Base-by-base conservation (phyloP, 2,888 invertebrate species). In the Willowsia nigromaculata region DNA sequence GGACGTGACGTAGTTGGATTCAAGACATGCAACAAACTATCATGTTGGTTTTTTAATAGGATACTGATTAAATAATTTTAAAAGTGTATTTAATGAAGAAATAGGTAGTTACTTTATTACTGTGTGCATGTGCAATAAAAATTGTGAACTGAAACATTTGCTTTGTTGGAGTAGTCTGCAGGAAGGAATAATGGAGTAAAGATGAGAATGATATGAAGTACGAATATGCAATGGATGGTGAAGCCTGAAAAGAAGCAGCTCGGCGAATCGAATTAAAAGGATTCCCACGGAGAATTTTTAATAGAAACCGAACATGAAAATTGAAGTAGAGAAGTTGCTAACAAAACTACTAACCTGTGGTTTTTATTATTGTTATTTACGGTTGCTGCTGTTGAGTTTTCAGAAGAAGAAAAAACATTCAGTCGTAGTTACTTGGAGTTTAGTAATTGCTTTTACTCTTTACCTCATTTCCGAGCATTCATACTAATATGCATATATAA, bases 241-340 rank as follows among this genome's bases (percentile, higher is more conserved):
- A 27, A 62, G 30, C 11, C 11, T 18, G 47, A 4, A 40, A 43
- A n/a, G 25, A 50, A 11, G 30, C 27, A 50, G 50, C 47, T 27
- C 13, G n/a, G n/a, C n/a, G n/a, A n/a, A 47, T 43, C 33, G 74
- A 76, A 76, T 76, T 85, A 80, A 80, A 68, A 86, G 86, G 80
- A 78, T 80, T 86, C 86, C 68, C 86, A 86, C 86, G 80, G 80
- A 80, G 86, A 86, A 80, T 80, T 80, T 78, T 80, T 80, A 86
- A 86, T 86, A 62, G 68, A 86, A 86, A 80, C 59, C 59, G 74
- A 53, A 47, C 62, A 85, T 85, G 65, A 80, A 59, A 78, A 85
- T 78, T 65, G 43, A 84, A 84, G 53, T 74, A n/a, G 68, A 40
- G 7, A 68, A 68, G 74, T 30, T 25, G 13, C 27, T 53, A 50